Base-by-base conservation (phyloP, 2,113 vertebrate genomes). In the Poeciliopsis prolifica region DNA sequence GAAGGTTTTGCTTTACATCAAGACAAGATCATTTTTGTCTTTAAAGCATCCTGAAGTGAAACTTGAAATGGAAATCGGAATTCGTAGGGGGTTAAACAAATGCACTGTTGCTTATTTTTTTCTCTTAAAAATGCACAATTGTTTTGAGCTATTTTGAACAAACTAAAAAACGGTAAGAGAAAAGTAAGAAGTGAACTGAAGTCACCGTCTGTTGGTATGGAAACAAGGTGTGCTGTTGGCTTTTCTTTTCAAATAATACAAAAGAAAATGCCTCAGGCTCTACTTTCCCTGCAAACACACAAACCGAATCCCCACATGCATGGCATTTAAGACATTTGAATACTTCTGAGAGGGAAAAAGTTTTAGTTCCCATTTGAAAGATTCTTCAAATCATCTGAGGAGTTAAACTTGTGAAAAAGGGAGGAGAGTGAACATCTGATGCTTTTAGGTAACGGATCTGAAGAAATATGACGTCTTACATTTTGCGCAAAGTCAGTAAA, bases 181-280 rank as follows among this genome's bases (percentile, higher is more conserved):
- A 70, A 68, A 76, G 70, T 77, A 77, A 80, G 83, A 87, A 87
- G 85, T 87, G 79, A 86, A 66, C 75, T 51, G 5, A 35, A 62
- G 44, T 37, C 28, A 74, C 17, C 19, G 68, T 72, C 76, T 86
- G 89, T 87, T 84, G 83, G 81, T 82, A 85, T 85, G 78, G 85
- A 83, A 89, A 90, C 87, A 69, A 75, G 72, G 75, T 44, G 85
- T 10, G 11, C 74, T 72, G 71, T 79, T 74, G 74, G 78, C 30
- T 28, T 3, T 35, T 74, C 42, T 17, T 37, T 2, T 48, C 19
- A 10, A 54, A 65, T 40, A 15, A 40, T 37, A 37, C 10, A 4
- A 67, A 44, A 44, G 40, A 68, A 84, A 80, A 9, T 6, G 77
- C 86, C 81, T 70, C 51, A 54, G 77, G 86, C 86, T 74, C 42